Conservation (phyloP, 2,113 vertebrate species). For the Coregonus clupeaformis region DNA sequence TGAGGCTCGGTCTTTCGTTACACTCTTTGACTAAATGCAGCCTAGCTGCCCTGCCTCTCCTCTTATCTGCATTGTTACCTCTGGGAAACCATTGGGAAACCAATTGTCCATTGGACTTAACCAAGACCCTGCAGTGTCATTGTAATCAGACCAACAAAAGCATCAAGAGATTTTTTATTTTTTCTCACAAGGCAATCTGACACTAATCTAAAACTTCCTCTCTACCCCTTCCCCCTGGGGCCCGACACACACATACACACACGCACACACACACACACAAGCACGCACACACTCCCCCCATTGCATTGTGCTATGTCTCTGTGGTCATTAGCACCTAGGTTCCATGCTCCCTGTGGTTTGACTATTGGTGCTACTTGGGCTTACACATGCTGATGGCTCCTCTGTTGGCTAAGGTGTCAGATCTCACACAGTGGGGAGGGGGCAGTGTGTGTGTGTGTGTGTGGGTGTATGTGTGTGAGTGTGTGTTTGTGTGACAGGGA, state of each 20-base stretch:
- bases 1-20: background rate
- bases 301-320: slow-evolving; percentile 39
- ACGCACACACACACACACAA: too few species aligned
- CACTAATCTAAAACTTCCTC: slow-evolving; percentile 38
- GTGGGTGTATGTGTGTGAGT: slow-evolving; percentile 5
- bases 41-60: background rate
- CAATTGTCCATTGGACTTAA: background rate
- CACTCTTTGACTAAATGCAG: background rate
- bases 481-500: slow-evolving; percentile 27
- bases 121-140: slow-evolving; percentile 45
- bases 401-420: slow-evolving; percentile 32
- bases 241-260: background rate
- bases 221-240: background rate
- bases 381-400: slow-evolving; percentile 27
- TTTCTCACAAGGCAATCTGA: slow-evolving; percentile 33
- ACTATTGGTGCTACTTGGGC: background rate
- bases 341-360: slow-evolving; percentile 17
- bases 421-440: slow-evolving; percentile 33
- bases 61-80: slow-evolving; percentile 18
- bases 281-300: background rate
- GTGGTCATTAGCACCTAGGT: slow-evolving; percentile 53
- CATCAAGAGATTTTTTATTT: slow-evolving; percentile 7
- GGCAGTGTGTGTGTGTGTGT: slow-evolving; percentile 14
- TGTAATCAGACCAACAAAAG: slow-evolving; percentile 44
- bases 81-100: slow-evolving; percentile 20